These are phyloP conservation scores for Bibio marci DNA, from an alignment of 2,888 invertebrate species.

Conservation along the genomic window DNA sequence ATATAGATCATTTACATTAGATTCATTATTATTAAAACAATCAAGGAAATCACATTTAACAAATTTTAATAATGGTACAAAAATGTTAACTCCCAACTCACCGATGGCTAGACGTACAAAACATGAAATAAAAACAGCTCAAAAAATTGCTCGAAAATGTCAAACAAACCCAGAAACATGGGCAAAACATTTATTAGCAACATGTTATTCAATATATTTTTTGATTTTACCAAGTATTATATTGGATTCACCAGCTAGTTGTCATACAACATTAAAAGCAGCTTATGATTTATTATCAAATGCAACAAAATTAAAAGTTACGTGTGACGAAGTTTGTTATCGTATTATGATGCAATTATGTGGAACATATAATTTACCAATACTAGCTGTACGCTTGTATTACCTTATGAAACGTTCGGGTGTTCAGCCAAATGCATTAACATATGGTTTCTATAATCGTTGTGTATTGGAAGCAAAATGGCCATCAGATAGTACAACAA, in stretches of 20 bases:
- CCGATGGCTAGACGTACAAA: slow-evolving; percentile 88
- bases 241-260: slow-evolving; percentile 49
- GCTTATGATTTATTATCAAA: slow-evolving; percentile 78
- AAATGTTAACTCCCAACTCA: slow-evolving; percentile 50
- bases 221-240: slow-evolving; percentile 83
- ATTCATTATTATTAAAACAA: slow-evolving; percentile 36
- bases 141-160: slow-evolving; percentile 44
- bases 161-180: slow-evolving; percentile 65
- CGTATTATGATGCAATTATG: slow-evolving; percentile 97
- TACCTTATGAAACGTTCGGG: slow-evolving; percentile 87
- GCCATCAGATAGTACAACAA: slow-evolving; percentile 66
- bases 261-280: slow-evolving; percentile 54
- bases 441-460: slow-evolving; percentile 73
- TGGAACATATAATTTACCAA: slow-evolving; percentile 84
- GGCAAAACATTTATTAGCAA: slow-evolving; percentile 77
- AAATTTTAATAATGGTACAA: slow-evolving; percentile 21
- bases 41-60: slow-evolving; percentile 20
- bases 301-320: slow-evolving; percentile 70
- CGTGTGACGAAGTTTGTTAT: slow-evolving; percentile 94
- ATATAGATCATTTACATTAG: slow-evolving; percentile 44
- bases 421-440: slow-evolving; percentile 91
- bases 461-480: slow-evolving; percentile 89
- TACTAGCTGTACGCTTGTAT: slow-evolving; percentile 80
- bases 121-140: slow-evolving; percentile 86
- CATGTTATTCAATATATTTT: slow-evolving; percentile 91